Percentiles rank a stretch among this genome's conserved stretches.
Conservation (phyloP, 2,888 invertebrate genomes). For the Dasysyrphus albostriatus region DNA sequence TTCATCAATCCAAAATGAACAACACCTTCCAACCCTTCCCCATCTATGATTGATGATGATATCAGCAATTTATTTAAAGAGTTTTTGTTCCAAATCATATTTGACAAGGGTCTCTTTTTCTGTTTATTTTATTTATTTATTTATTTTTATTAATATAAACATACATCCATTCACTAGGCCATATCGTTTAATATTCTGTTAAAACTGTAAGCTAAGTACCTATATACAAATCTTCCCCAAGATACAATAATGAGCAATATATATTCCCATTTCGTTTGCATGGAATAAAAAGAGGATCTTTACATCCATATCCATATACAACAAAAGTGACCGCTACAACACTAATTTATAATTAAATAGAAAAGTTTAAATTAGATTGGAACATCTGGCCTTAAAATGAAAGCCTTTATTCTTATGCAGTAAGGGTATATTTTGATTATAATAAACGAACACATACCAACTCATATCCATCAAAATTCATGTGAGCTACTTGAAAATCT, state of each 20-base stretch:
- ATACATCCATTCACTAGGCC: neutral
- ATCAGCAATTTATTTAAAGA: conserved; percentile 62
- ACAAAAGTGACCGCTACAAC: conserved; percentile 63
- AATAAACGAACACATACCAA: neutral
- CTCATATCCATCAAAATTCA: conserved; percentile 63
- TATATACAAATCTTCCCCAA: neutral
- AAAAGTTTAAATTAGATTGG: conserved; percentile 74
- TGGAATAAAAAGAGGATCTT: conserved; percentile 19
- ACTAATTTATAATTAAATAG: conserved; percentile 74
- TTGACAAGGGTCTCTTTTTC: conserved; percentile 60
- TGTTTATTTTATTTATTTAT: conserved; percentile 40
- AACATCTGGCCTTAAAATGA: conserved; percentile 44
- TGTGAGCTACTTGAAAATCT: conserved; percentile 52
- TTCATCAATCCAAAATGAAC: conserved; percentile 18
- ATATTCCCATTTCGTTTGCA: conserved; percentile 63
- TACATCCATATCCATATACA: neutral
- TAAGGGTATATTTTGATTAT: neutral
- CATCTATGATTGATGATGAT: conserved; percentile 55
- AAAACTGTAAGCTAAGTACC: neutral
- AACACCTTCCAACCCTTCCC: conserved; percentile 16
- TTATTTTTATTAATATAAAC: conserved; percentile 50
- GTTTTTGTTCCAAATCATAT: conserved; percentile 40
- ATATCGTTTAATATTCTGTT: conserved; percentile 34
- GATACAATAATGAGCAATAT: conserved; percentile 64
- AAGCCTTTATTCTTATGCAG: neutral